Evolutionary conservation across 2,888 invertebrate genomes (phyloP).

Genomic region (Agonopterix arenella): DNA sequence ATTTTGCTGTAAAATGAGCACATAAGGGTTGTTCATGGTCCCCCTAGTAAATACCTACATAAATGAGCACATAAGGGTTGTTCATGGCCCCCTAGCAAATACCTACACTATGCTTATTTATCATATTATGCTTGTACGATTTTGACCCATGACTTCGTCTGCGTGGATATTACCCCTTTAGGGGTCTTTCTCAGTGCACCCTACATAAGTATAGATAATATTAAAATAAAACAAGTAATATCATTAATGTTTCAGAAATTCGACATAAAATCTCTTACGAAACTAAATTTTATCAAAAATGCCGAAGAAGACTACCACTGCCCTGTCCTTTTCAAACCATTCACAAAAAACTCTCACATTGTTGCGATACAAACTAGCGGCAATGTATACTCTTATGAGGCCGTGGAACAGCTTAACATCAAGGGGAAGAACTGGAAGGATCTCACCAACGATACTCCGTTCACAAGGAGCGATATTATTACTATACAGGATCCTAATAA

Average conservation of each 20-base stretch:
- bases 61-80: too few species aligned
- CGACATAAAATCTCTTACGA: constrained; percentile 87
- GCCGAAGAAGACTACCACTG: constrained; percentile 90
- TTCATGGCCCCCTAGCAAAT: too few species aligned
- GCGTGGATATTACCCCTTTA: too few species aligned
- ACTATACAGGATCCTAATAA: constrained; percentile 94
- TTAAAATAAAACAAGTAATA: not conserved
- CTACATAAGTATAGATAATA: too few species aligned
- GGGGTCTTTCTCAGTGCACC: too few species aligned
- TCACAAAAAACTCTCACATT: constrained; percentile 96
- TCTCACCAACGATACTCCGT: constrained; percentile 92
- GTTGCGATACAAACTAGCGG: constrained; percentile 93
- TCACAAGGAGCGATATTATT: constrained; percentile 92
- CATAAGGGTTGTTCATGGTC: too few species aligned
- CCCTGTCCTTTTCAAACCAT: constrained; percentile 94
- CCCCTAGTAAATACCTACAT: too few species aligned
- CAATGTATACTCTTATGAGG: constrained; percentile 97
- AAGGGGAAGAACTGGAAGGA: constrained; percentile 97
- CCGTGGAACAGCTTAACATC: constrained; percentile 96
- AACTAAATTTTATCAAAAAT: constrained; percentile 93
- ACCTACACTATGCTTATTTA: too few species aligned
- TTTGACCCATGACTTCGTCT: too few species aligned
- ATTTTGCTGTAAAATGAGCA: too few species aligned
- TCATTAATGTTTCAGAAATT: constrained; percentile 77
- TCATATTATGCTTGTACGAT: too few species aligned